Evolutionary conservation across 2,888 invertebrate species (phyloP).

Genomic region (Chironomus tentans): DNA sequence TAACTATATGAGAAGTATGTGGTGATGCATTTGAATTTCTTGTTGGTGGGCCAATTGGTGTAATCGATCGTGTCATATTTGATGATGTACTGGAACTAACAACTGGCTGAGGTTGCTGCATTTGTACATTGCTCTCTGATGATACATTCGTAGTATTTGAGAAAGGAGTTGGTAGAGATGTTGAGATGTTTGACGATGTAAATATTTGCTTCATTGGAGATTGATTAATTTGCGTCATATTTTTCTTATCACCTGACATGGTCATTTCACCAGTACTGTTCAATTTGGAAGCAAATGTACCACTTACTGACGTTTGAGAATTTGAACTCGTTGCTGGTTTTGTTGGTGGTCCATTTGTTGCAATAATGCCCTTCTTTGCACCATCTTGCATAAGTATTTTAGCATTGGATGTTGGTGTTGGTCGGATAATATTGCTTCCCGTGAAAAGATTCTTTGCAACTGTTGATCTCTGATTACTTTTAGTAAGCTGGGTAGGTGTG

Average conservation of each 20-base stretch:
- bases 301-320: constrained; percentile 18
- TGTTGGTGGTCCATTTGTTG: constrained; percentile 15
- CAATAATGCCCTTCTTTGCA: constrained; percentile 18
- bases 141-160: constrained; percentile 28
- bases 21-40: constrained; percentile 32
- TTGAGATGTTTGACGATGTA: constrained; percentile 24
- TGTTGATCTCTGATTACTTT: constrained; percentile 8
- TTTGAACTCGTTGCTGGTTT: constrained; percentile 1
- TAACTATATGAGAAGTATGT: constrained; percentile 22
- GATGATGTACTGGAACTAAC: constrained; percentile 22
- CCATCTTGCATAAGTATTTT: constrained; percentile 4
- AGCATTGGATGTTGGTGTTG: neutral
- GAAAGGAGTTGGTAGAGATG: constrained; percentile 28
- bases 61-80: constrained; percentile 34
- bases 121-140: constrained; percentile 31
- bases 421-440: neutral
- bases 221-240: constrained; percentile 62
- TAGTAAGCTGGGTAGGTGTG: constrained; percentile 11
- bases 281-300: constrained; percentile 45
- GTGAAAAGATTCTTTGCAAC: constrained; percentile 24
- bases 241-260: constrained; percentile 37
- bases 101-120: constrained; percentile 35
- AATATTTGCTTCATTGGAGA: constrained; percentile 40
- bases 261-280: constrained; percentile 41
- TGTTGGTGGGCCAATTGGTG: constrained; percentile 39